Base-by-base conservation (phyloP, 2,888 invertebrate species). In the Apamea crenata region DNA sequence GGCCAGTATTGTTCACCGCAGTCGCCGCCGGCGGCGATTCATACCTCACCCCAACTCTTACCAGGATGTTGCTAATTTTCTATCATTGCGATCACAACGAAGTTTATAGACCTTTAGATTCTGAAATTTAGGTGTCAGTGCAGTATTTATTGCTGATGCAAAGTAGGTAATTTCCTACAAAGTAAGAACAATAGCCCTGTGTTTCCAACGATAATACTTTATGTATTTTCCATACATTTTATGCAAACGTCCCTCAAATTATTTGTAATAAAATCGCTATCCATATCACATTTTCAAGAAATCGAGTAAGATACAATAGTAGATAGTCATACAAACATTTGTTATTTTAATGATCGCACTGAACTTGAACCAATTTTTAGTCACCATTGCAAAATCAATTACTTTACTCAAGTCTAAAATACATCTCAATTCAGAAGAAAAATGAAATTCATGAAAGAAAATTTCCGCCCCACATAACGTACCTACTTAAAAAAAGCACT, bases 31-130 rank as follows among this genome's bases (percentile, higher is more conserved):
- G 93, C 96, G 93, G 93, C 96, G 89, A 91, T 92, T 94, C 93
- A 95, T 97, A 94, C 94, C 93, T 96, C 95, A 96, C 95, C 96
- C 94, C 91, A 93, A 96, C 95, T 95, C 94, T 94, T 94, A 94
- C 95, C 95, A 94, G 95, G 95, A 96, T 95, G 94, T 95, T 94
- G 95, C 97, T 96, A 96, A 97, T 97, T 97, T 96, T 96, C 96
- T 96, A 96, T 96, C 96, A 96, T 96, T 96, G 95, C 93, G 94
- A 94, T 94, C 95, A 94, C 93, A 92, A 92, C 93, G 91, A 94
- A 95, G 94, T 96, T 96, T 96, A 95, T 96, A 95, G 94, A 94
- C 94, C 93, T 94, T 92, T 93, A 93, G 93, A 94, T 95, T 96
- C 93, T 92, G 92, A 95, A 96, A 96, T 95, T 96, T 94, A 96